Conservation (phyloP, 2,113 vertebrate species). For the Helogale parvula region DNA sequence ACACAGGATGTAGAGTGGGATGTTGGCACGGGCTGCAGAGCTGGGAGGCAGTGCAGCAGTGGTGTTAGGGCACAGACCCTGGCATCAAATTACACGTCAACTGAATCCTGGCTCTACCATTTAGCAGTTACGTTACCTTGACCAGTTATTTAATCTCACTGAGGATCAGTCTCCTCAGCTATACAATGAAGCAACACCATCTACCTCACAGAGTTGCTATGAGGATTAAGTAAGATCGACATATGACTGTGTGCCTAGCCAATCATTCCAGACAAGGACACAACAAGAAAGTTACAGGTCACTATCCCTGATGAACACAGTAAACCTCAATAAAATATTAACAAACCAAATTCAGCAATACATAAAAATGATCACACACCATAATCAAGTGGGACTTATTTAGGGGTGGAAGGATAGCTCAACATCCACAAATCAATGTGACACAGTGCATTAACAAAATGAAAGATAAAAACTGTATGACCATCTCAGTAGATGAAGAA, state of each 20-base stretch:
- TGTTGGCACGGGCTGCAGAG: not conserved
- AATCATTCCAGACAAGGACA: not conserved
- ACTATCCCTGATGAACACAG: not conserved
- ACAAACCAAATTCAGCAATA: not conserved
- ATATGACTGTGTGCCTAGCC: not conserved
- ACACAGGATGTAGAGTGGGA: not conserved
- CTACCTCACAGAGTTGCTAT: not conserved
- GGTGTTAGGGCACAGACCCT: not conserved
- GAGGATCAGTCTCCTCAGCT: not conserved
- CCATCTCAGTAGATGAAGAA: not conserved
- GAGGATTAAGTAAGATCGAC: not conserved
- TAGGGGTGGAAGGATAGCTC: not conserved
- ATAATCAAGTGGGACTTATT: not conserved
- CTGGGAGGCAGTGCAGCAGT: not conserved
- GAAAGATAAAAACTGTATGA: not conserved
- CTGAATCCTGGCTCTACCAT: not conserved
- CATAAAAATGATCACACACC: not conserved
- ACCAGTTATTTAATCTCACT: not conserved
- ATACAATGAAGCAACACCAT: not conserved
- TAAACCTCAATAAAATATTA: not conserved
- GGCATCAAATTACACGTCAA: not conserved
- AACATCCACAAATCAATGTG: not conserved
- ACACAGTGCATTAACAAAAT: not conserved
- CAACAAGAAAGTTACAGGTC: not conserved
- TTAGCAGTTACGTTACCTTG: not conserved